Conservation (phyloP, 2,888 invertebrate genomes). For the Metopia argyrocephala region DNA sequence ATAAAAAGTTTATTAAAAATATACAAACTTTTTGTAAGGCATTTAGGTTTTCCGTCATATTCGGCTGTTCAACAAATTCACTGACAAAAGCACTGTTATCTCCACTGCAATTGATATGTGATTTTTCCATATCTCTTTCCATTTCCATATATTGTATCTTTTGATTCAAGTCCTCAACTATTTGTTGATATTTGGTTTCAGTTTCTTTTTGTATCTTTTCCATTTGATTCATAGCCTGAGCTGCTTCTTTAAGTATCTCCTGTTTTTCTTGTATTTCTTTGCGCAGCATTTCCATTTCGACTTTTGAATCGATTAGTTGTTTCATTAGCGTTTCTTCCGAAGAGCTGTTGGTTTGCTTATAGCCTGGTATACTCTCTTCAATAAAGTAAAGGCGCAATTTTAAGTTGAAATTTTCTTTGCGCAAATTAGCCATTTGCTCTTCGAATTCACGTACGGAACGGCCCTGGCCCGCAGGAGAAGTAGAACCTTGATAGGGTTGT, state of each 20-base stretch:
- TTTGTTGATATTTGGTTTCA: slow-evolving; percentile 74
- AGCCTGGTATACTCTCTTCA: slow-evolving; percentile 85
- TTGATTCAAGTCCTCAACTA: slow-evolving; percentile 76
- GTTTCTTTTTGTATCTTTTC: slow-evolving; percentile 82
- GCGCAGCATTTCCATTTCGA: slow-evolving; percentile 86
- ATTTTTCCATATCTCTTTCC: slow-evolving; percentile 68
- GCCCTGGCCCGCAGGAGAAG: slow-evolving; percentile 80
- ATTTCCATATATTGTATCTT: slow-evolving; percentile 74
- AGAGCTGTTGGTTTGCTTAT: slow-evolving; percentile 68
- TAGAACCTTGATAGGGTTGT: slow-evolving; percentile 70
- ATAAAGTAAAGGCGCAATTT: slow-evolving; percentile 94
- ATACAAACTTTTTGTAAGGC: slow-evolving; percentile 71
- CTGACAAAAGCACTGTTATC: slow-evolving; percentile 35
- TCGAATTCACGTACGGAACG: slow-evolving; percentile 94
- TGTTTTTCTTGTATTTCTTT: slow-evolving; percentile 90
- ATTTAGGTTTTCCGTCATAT: slow-evolving; percentile 69
- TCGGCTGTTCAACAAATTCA: slow-evolving; percentile 70
- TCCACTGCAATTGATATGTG: slow-evolving; percentile 53
- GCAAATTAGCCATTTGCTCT: slow-evolving; percentile 88
- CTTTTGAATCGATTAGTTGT: slow-evolving; percentile 84
- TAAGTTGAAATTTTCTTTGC: slow-evolving; percentile 95
- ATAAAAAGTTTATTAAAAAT: slow-evolving; percentile 64
- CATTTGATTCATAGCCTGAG: slow-evolving; percentile 88
- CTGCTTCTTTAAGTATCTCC: slow-evolving; percentile 90
- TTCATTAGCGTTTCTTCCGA: slow-evolving; percentile 78